phyloP scores from a whole-genome alignment of 2,797 vertebrate species.

The Neosilurus hyrtlii region DNA sequence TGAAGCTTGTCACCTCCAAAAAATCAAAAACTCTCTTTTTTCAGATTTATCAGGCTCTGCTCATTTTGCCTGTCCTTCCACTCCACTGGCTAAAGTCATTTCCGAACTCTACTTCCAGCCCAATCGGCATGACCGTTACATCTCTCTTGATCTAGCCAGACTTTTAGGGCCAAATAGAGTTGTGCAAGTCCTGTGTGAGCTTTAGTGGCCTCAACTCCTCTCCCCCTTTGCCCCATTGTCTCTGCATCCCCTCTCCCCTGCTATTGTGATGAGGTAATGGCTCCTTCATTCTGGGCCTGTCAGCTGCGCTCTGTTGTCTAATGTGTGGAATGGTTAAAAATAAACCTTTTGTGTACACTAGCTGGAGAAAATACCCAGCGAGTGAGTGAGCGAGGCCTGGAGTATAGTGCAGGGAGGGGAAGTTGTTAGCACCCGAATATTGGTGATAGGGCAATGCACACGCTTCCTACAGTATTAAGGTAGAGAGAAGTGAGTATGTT shows the following conservation, averaged over 20 bases:
- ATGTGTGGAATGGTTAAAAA: slow-evolving; percentile 61
- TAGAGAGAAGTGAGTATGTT: neutral
- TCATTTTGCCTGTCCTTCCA: slow-evolving; percentile 3
- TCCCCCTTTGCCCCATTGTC: slow-evolving; percentile 45
- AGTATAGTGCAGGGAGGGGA: neutral
- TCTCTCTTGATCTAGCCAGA: slow-evolving; percentile 43
- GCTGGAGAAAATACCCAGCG: slow-evolving; percentile 29
- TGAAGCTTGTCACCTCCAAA: neutral
- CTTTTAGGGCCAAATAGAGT: slow-evolving; percentile 48
- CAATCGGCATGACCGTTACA: slow-evolving; percentile 35
- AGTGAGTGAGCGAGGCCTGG: slow-evolving; percentile 12
- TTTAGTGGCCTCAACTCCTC: slow-evolving; percentile 37
- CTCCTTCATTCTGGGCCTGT: slow-evolving; percentile 57
- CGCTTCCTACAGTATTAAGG: slow-evolving; percentile 21
- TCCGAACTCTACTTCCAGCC: slow-evolving; percentile 23
- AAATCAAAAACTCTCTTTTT: neutral
- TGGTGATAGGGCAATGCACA: slow-evolving; percentile 23
- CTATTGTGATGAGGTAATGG: slow-evolving; percentile 60
- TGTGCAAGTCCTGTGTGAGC: slow-evolving; percentile 42
- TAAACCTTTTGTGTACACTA: slow-evolving; percentile 55
- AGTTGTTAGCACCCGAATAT: slow-evolving; percentile 32
- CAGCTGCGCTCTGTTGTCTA: slow-evolving; percentile 55
- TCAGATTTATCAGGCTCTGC: slow-evolving; percentile 17
- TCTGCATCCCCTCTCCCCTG: slow-evolving; percentile 33
- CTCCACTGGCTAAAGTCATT: slow-evolving; percentile 13